These are phyloP conservation scores for Myrmecophaga tridactyla DNA, from an alignment of 2,113 vertebrate species.

Conservation along the genomic window DNA sequence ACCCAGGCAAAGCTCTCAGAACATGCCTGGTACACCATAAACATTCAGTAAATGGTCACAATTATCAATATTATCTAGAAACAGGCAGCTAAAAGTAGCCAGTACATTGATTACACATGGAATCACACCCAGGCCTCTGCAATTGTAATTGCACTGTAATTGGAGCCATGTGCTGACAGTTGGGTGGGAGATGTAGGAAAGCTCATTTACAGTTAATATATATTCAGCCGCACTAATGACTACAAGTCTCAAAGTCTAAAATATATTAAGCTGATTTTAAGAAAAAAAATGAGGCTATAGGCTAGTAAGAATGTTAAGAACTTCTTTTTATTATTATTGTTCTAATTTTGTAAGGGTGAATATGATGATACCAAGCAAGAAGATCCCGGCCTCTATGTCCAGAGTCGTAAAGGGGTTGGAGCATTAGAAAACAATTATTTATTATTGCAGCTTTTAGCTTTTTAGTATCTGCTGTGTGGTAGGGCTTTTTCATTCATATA, in stretches of 20 bases:
- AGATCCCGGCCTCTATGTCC: not conserved
- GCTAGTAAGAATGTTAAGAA: slow-evolving; percentile 7
- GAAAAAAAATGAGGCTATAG: not conserved
- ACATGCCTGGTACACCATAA: not conserved
- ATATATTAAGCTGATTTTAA: slow-evolving; percentile 51
- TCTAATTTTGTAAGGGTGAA: not conserved
- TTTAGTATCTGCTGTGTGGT: not conserved
- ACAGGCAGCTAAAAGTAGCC: not conserved
- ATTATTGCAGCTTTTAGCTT: not conserved
- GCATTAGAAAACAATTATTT: not conserved
- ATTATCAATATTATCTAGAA: fast-evolving
- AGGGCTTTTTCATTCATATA: not conserved
- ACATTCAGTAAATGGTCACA: not conserved
- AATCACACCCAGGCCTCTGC: fast-evolving
- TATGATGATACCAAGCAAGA: not conserved
- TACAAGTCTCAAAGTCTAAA: slow-evolving; percentile 41
- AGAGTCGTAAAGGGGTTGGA: not conserved
- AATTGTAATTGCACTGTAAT: no score
- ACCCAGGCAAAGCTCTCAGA: not conserved
- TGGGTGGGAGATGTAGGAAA: not conserved
- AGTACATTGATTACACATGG: fast-evolving
- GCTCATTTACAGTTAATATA: slow-evolving; percentile 57
- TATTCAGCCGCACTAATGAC: slow-evolving; percentile 47
- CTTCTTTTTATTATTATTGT: not conserved
- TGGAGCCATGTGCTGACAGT: not conserved